A percentile compares a stretch with the other conserved stretches of the same genome.
phyloP scores from a whole-genome alignment of 2,797 vertebrate genomes.

The Sciaenops ocellatus region DNA sequence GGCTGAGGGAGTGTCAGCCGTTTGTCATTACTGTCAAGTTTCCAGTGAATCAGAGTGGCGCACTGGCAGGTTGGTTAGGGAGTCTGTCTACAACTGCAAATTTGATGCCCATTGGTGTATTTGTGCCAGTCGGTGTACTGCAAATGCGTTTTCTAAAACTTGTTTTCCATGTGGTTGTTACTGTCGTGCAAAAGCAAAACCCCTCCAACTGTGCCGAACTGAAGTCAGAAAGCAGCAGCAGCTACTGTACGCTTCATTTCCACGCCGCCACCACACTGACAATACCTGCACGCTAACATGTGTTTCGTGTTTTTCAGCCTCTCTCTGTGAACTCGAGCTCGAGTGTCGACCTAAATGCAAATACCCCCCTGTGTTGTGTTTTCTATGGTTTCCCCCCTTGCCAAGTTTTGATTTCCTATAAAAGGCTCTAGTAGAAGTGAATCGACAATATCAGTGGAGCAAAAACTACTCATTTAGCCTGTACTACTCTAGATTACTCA shows the following conservation, averaged over 20 bases:
- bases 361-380: constrained; percentile 79
- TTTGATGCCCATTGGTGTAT: constrained; percentile 33
- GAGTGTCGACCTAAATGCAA: constrained; percentile 76
- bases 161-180: background rate
- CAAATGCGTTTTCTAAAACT: background rate
- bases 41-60: constrained; percentile 55
- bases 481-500: constrained; percentile 55
- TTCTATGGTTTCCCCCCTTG: constrained; percentile 79
- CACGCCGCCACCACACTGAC: constrained; percentile 21
- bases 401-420: constrained; percentile 86
- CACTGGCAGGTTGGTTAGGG: constrained; percentile 20
- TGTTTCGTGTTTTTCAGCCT: constrained; percentile 64
- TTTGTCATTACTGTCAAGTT: constrained; percentile 38
- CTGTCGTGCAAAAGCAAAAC: constrained; percentile 11
- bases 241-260: constrained; percentile 23
- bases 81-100: constrained; percentile 34
- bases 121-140: background rate
- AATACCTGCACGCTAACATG: constrained; percentile 41
- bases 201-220: background rate
- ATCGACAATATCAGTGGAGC: constrained; percentile 75
- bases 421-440: constrained; percentile 79
- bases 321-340: constrained; percentile 56
- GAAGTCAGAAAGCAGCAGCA: background rate
- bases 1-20: constrained; percentile 36
- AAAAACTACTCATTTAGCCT: constrained; percentile 36